A percentile compares a stretch with the other conserved stretches of the same genome.
Evolutionary conservation across 1,140 invertebrate genomes (phyloP).

Genomic region (Helicoverpa armigera): DNA sequence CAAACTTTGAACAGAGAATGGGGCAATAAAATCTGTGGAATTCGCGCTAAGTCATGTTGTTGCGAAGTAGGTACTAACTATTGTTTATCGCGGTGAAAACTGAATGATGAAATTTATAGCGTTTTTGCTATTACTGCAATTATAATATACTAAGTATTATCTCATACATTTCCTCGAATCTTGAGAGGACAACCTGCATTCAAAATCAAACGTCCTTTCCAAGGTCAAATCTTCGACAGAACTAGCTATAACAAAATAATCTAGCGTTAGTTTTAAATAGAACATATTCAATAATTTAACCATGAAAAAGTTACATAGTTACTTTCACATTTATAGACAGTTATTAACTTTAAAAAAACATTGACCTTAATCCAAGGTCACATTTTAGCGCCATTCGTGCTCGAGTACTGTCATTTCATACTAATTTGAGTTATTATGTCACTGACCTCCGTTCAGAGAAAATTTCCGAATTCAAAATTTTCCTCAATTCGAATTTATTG

Average conservation of each 20-base stretch:
- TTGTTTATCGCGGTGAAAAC: not conserved
- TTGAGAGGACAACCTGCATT: too few species aligned
- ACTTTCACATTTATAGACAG: not conserved
- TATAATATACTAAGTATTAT: too few species aligned
- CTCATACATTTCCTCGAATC: too few species aligned
- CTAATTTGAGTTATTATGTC: slow-evolving; percentile 44
- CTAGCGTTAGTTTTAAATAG: too few species aligned
- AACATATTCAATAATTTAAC: not conserved
- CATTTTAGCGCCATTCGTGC: slow-evolving; percentile 24
- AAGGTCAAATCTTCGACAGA: too few species aligned
- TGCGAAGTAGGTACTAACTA: not conserved
- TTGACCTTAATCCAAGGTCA: slow-evolving; percentile 33
- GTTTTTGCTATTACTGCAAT: too few species aligned
- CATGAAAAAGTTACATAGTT: too few species aligned
- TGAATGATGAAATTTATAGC: too few species aligned
- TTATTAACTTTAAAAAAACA: too few species aligned
- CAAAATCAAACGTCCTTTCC: too few species aligned
- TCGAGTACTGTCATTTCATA: slow-evolving; percentile 27
- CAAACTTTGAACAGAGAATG: not conserved
- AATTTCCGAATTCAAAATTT: slow-evolving; percentile 41
- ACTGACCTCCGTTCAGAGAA: slow-evolving; percentile 33
- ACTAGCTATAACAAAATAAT: too few species aligned
- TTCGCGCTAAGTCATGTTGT: slow-evolving; percentile 24
- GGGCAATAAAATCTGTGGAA: not conserved
- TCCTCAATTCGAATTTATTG: slow-evolving; percentile 35